A percentile compares a stretch with the other conserved stretches of the same genome.
phyloP scores from a whole-genome alignment of 2,797 vertebrate species.

The Lepidocolaptes lacrymiger region DNA sequence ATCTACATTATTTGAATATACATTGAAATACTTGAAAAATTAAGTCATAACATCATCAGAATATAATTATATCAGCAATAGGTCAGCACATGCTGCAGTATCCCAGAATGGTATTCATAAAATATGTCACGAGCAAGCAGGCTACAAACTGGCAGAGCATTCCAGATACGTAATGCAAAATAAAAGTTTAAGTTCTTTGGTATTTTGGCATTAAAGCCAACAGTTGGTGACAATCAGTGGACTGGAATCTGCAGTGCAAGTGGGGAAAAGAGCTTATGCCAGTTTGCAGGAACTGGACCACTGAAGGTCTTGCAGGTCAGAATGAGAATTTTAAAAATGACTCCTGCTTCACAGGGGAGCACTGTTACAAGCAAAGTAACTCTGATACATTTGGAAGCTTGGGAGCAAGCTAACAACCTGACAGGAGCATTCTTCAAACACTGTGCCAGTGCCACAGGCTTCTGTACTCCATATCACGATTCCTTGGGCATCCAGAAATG shows the following conservation, averaged over 20 bases:
- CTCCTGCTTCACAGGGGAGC: background rate
- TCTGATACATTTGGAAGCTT: background rate
- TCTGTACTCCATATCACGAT: background rate
- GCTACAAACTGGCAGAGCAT: background rate
- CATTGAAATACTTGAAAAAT: slow-evolving; percentile 9
- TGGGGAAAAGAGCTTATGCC: background rate
- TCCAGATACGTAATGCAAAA: background rate
- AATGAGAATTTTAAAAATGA: slow-evolving; percentile 46
- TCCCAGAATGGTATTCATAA: background rate
- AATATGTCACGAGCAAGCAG: background rate
- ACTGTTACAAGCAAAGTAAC: background rate
- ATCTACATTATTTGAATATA: background rate
- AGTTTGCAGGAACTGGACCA: background rate
- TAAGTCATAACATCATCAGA: background rate
- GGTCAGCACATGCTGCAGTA: background rate
- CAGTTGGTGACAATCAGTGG: background rate
- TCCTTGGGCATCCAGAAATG: background rate
- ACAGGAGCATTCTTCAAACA: background rate
- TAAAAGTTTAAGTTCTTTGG: background rate
- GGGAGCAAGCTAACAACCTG: background rate
- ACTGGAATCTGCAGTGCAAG: background rate
- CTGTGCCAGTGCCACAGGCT: background rate
- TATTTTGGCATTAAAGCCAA: background rate
- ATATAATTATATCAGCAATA: background rate
- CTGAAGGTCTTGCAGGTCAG: background rate